Evolutionary conservation across 2,888 invertebrate genomes (phyloP), one percentile per base, ranked within the genome.

Genomic region (Troilus luridus): DNA sequence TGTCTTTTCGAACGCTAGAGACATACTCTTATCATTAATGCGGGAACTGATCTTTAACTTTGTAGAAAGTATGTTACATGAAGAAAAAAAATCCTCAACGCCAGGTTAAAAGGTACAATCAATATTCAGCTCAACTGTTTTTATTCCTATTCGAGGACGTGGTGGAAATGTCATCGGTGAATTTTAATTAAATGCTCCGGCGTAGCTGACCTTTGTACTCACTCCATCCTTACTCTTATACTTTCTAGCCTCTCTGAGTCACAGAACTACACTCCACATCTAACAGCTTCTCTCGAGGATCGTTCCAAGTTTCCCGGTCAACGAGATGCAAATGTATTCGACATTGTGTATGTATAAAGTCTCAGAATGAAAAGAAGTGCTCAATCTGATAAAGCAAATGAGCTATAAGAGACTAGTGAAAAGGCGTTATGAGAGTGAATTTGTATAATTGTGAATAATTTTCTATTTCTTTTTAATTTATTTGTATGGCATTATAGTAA

Each of bases 141-240:
- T 67, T 67, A 67, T 67, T 67, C 7, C 67, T 12, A 67, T 24
- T 67, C 24, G 67, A 67, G 24, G 67, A 67, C 24, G 67, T 67
- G 24, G 12, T 67, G 24, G 67, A 67, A 67, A 67, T 67, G 67
- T 81, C 81, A 81, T 81, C 54, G 54, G 10, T 81, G 81, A 81
- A 81, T 81, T 19, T 54, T 81, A 81, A 81, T 81, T 81, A 81
- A 81, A 54, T 81, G 81, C 5, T 10, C 21, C 54, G 54, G 41
- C 24, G 10, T 1, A 54, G 24, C 11, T 81, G 81, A 81, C 81
- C 81, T 81, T 81, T 81, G 81, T 81, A 56, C 81, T 81, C 54
- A 56, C 81, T 81, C 54, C 54, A 81, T 81, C 19, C 81, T 81
- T 54, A 81, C 81, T 81, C 54, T 54, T 81, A 19, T 54, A 81